Percentiles rank a stretch among this genome's conserved stretches.
These are phyloP conservation scores for Epinephelus moara DNA, from an alignment of 2,113 vertebrate genomes.

Conservation along the genomic window DNA sequence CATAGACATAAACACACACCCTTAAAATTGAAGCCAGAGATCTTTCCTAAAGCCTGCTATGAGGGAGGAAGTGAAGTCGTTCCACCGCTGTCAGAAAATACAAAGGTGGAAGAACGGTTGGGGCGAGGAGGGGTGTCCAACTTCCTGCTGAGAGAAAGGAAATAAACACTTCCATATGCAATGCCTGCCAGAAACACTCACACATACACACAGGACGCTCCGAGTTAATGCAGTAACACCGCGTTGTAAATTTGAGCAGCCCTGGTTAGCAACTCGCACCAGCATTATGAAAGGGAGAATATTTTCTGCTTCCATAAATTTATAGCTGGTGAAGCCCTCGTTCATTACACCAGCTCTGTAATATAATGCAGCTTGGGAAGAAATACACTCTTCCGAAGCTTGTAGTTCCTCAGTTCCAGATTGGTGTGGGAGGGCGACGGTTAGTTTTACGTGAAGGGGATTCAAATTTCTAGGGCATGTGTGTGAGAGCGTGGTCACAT, in stretches of 20 bases:
- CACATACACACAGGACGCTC: not conserved
- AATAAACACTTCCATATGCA: slow-evolving; percentile 82
- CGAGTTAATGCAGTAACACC: slow-evolving; percentile 42
- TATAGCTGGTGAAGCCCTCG: slow-evolving; percentile 32
- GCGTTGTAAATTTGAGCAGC: slow-evolving; percentile 59
- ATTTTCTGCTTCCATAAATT: slow-evolving; percentile 57
- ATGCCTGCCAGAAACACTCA: slow-evolving; percentile 53
- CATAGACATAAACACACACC: slow-evolving; percentile 31
- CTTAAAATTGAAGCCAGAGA: slow-evolving; percentile 65
- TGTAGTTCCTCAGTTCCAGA: slow-evolving; percentile 21
- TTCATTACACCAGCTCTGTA: slow-evolving; percentile 47
- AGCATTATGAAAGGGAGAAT: slow-evolving; percentile 20
- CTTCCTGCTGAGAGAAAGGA: slow-evolving; percentile 76
- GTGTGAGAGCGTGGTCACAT: not conserved
- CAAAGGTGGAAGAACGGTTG: slow-evolving; percentile 66
- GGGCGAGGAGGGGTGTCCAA: slow-evolving; percentile 41
- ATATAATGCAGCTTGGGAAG: slow-evolving; percentile 23
- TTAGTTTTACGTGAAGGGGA: slow-evolving; percentile 16
- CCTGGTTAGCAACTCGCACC: slow-evolving; percentile 34
- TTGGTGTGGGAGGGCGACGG: slow-evolving; percentile 10
- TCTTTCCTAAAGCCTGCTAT: slow-evolving; percentile 30
- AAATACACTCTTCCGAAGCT: slow-evolving; percentile 2
- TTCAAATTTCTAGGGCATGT: slow-evolving; percentile 18
- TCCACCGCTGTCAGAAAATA: slow-evolving; percentile 57
- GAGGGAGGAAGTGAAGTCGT: slow-evolving; percentile 59